Evolutionary conservation across 2,113 vertebrate genomes (phyloP), one percentile per base, ranked within the genome.

Genomic region (Scomber colias): DNA sequence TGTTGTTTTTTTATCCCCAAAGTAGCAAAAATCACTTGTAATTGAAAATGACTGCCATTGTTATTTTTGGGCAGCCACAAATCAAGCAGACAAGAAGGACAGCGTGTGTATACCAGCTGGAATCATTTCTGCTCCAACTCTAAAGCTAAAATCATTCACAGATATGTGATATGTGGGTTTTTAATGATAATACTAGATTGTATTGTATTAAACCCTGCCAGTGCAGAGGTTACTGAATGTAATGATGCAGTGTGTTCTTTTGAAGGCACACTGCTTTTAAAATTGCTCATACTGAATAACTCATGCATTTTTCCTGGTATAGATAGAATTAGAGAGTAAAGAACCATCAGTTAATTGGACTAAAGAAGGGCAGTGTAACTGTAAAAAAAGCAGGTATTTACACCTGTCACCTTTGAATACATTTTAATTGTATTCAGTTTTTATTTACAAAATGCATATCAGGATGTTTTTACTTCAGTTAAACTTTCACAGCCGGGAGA

Each of bases 161-260:
- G 56, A 66, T 57, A 31, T 53, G 55, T 78, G 46, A 57, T 9
- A 40, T 40, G 46, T 55, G 71, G 75, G 77, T 73, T 61, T 72
- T 74, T 78, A 83, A 71, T 78, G 60, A 56, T 50, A 67, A 46
- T 59, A 80, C n/a, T 51, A 15, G 65, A 55, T 71, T 35, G 77
- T 59, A 51, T 61, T 75, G 77, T 59, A 51, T 61, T 75, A 72
- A 78, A 61, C 62, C 15, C 57, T 53, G 53, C 16, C 21, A n/a
- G 31, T 2, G 11, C 19, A 71, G 27, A 15, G 11, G 27, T 27
- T 11, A 63, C 16, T 11, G 30, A 16, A 65, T 12, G 8, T 60
- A 44, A 75, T 70, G 59, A 82, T 55, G 53, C 12, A 73, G 16
- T 61, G 71, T 72, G 57, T 13, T 55, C 14, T 68, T 77, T 50